Evolutionary conservation across 2,113 vertebrate genomes (phyloP), one percentile per base, ranked within the genome.

Genomic region (Anoura caudifer): DNA sequence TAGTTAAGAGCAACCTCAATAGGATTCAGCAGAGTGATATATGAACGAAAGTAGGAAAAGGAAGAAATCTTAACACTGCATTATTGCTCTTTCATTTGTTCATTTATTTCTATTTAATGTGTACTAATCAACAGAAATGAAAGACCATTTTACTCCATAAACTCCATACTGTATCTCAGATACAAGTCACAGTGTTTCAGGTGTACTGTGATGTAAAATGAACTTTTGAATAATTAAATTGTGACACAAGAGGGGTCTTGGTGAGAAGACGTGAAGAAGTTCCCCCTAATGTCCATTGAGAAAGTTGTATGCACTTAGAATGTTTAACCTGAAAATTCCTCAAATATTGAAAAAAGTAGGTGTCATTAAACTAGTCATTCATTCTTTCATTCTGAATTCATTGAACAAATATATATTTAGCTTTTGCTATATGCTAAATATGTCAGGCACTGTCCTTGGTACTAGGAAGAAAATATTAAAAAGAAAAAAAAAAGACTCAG

Each of bases 311-410:
- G 65, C 80, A 75, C 5, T 92, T 63, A 90, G 70, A 87, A 75
- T 70, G 43, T 54, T n/a, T 47, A 52, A 43, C 24, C 31, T 54
- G 19, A 5, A 88, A 95, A 81, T 47, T 87, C 31, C 4, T 84
- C 52, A 93, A 54, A 52, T 91, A 91, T 65, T 76, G 73, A 79
- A 84, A 36, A 2, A 14, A 41, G 41, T 5, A n/a, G 26, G 73
- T 80, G 70, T 96, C 54, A 93, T 59, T 82, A 76, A 94, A 92
- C 5, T 5, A 5, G 5, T 75, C 26, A 61, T 61, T 61, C 33
- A 45, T 84, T 97, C 12, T 63, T 86, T 96, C 54, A 56, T 80
- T 83, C 17, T 90, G 33, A 72, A 81, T 82, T 93, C 26, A 91
- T 4, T 59, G 43, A 87, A n/a, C 22, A 69, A 76, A 77, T 13